A percentile compares a stretch with the other conserved stretches of the same genome.
Evolutionary conservation across 2,113 vertebrate genomes (phyloP).

Genomic region (Zingel zingel): DNA sequence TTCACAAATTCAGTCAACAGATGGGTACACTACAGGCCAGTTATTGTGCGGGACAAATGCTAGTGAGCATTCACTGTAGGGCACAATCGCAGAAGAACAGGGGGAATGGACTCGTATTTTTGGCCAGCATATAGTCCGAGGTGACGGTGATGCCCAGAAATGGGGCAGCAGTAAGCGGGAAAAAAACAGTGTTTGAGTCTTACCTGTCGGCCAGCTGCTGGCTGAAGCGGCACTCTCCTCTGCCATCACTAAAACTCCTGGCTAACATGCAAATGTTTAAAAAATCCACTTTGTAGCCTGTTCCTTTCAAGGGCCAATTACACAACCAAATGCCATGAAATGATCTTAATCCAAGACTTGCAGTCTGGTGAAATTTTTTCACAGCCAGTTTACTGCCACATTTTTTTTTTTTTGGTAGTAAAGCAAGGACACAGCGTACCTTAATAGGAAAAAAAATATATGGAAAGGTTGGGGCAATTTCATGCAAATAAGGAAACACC

Average conservation of each 20-base stretch:
- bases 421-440: slow-evolving; percentile 1
- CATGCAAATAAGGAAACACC: slow-evolving; percentile 35
- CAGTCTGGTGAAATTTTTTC: not conserved
- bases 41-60: slow-evolving; percentile 35
- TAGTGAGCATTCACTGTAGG: slow-evolving; percentile 53
- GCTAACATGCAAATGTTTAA: slow-evolving; percentile 26
- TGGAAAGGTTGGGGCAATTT: slow-evolving; percentile 26
- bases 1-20: slow-evolving; percentile 60
- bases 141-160: slow-evolving; percentile 47
- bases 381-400: slow-evolving; percentile 7
- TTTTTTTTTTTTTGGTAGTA: slow-evolving; percentile 3
- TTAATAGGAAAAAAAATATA: not conserved
- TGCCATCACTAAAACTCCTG: slow-evolving; percentile 37
- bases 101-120: slow-evolving; percentile 22
- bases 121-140: slow-evolving; percentile 27
- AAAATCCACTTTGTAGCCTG: slow-evolving; percentile 24
- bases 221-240: not conserved
- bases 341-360: slow-evolving; percentile 17
- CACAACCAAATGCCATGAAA: slow-evolving; percentile 37
- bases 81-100: slow-evolving; percentile 39
- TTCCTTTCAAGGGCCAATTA: slow-evolving; percentile 26
- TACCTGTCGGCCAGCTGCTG: slow-evolving; percentile 42
- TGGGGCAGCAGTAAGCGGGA: slow-evolving; percentile 2
- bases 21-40: slow-evolving; percentile 60
- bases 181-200: slow-evolving; percentile 18